phyloP scores from a whole-genome alignment of 2,797 vertebrate species.

The Crocidura indochinensis region DNA sequence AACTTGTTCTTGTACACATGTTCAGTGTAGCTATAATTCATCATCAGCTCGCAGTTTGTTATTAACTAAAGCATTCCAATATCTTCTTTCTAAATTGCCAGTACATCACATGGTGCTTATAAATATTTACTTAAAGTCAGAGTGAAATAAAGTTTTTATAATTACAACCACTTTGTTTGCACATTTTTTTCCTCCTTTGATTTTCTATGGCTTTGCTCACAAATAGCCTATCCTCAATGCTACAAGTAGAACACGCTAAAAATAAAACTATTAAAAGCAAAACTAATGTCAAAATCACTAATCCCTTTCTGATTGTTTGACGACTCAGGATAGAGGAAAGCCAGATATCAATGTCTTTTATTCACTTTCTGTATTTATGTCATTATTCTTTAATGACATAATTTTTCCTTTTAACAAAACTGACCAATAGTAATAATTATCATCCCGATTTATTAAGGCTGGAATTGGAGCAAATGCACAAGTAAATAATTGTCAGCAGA shows the following conservation, averaged over 20 bases:
- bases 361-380: background rate
- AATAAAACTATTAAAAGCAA: background rate
- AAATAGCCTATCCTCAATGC: conserved; percentile 27
- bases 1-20: conserved; percentile 81
- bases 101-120: conserved; percentile 88
- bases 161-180: conserved; percentile 80
- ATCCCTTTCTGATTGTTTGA: conserved; percentile 29
- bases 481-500: conserved; percentile 35
- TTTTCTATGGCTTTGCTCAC: conserved; percentile 61
- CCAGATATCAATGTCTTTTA: background rate
- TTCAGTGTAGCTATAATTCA: conserved; percentile 73
- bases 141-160: conserved; percentile 90
- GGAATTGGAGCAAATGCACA: conserved; percentile 26
- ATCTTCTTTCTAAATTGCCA: conserved; percentile 84
- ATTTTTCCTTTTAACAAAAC: conserved; percentile 26
- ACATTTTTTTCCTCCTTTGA: conserved; percentile 77
- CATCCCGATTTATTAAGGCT: background rate
- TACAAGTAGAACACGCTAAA: background rate
- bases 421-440: background rate
- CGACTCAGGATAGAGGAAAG: background rate
- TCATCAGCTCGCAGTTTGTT: conserved; percentile 82
- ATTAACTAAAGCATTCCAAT: conserved; percentile 78
- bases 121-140: conserved; percentile 89
- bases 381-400: background rate
- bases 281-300: background rate